A percentile compares a stretch with the other conserved stretches of the same genome.
These are phyloP conservation scores for Neuroterus valhalla DNA, from an alignment of 1,140 invertebrate species.

Conservation along the genomic window DNA sequence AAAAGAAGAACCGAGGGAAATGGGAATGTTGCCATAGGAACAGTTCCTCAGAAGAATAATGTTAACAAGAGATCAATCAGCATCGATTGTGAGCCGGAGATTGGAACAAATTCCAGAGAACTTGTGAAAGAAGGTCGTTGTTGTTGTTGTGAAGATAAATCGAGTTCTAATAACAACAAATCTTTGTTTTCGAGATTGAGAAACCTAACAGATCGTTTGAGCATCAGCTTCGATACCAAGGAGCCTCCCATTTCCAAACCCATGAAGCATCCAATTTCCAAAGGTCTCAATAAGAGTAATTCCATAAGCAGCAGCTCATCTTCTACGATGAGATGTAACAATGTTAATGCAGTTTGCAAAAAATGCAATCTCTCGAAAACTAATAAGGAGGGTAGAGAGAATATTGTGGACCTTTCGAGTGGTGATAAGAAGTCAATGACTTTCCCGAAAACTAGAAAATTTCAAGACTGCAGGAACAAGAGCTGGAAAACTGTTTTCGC, in stretches of 20 bases:
- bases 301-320: constrained; percentile 55
- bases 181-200: constrained; percentile 66
- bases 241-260: constrained; percentile 59
- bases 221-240: constrained; percentile 70
- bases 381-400: constrained; percentile 44
- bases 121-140: constrained; percentile 24
- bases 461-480: constrained; percentile 66
- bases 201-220: constrained; percentile 68
- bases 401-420: constrained; percentile 45
- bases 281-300: constrained; percentile 64
- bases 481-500: constrained; percentile 70
- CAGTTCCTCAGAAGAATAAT: constrained; percentile 42
- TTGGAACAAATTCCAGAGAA: constrained; percentile 48
- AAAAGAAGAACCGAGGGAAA: constrained; percentile 55
- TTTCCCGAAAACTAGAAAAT: constrained; percentile 65
- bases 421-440: constrained; percentile 69
- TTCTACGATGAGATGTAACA: constrained; percentile 41
- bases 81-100: constrained; percentile 41
- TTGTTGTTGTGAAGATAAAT: constrained; percentile 64
- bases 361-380: constrained; percentile 63
- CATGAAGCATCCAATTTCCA: constrained; percentile 51
- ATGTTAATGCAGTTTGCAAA: constrained; percentile 58
- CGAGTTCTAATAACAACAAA: constrained; percentile 62
- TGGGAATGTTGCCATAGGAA: constrained; percentile 47
- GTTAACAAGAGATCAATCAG: constrained; percentile 44